Evolutionary conservation across 2,113 vertebrate species (phyloP), one percentile per base, ranked within the genome.

Genomic region (Pseudolaguvia tuberculata): DNA sequence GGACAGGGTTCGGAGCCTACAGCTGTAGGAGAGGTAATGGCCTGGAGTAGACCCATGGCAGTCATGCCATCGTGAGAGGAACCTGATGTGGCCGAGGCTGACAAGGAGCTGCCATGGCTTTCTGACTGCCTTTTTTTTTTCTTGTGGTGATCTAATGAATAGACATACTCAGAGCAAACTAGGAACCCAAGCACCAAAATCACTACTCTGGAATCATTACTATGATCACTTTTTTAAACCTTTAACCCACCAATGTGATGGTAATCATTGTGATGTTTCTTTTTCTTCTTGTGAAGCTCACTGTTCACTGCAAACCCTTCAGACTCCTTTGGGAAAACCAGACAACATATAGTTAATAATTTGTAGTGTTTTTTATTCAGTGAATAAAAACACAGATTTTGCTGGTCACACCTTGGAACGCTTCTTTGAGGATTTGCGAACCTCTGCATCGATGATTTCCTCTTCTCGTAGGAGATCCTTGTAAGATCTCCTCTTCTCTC

Each of bases 251-350:
- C 92, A 89, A 90, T 88, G 85, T 88, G 84, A 84, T 87, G 92
- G 82, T 91, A 90, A 61, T 95, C 94, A 81, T 95, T 91, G 62
- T 87, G 90, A 66, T 94, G 92, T 81, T 95, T 99, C 84, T 94
- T 95, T 87, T 96, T 98, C 89, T 96, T 99, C 87, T 93, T 98
- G 80, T 97, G 93, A 0, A 89, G 58, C 47, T 98, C 96, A 59
- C 91, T 86, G 70, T 91, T 92, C 0, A 89, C 74, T 85, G 92
- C 87, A 75, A 91, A 92, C 21, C 91, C 85, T 9, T 96, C 95
- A 14, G 90, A 89, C 50, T 98, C 94, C 96, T 98, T 70, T 23
- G 1, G 29, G 15, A 70, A 61, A 51, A 18, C 23, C 11, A 59
- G 25, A 72, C 15, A 67, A 25, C 6, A 21, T 18, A 21, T 5